Evolutionary conservation across 2,888 invertebrate genomes (phyloP).

Genomic region (Bhutanitis thaidina): DNA sequence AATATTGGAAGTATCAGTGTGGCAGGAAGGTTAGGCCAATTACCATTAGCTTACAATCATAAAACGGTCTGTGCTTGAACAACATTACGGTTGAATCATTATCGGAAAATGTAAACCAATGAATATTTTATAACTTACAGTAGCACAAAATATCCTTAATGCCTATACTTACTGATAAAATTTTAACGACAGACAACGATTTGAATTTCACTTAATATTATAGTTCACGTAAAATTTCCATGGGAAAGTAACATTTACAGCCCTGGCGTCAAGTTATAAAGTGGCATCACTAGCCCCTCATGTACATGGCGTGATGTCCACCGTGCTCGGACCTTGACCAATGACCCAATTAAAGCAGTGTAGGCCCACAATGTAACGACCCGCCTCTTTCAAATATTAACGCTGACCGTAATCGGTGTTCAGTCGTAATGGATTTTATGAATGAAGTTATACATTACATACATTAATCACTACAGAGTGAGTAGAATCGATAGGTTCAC

Average conservation of each 20-base stretch:
- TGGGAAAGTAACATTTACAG: background rate
- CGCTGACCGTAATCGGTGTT: slow-evolving; percentile 35
- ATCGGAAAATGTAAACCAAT: background rate
- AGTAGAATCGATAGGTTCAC: background rate
- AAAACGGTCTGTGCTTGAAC: background rate
- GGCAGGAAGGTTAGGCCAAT: background rate
- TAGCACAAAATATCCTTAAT: background rate
- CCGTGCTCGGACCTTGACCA: slow-evolving; percentile 35
- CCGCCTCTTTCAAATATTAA: slow-evolving; percentile 42
- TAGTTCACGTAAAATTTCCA: background rate
- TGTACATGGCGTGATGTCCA: slow-evolving; percentile 3
- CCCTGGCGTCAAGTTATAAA: slow-evolving; percentile 4
- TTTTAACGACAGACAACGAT: background rate
- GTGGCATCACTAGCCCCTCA: slow-evolving; percentile 1
- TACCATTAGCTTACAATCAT: background rate
- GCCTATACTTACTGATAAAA: background rate
- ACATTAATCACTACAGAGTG: slow-evolving; percentile 21
- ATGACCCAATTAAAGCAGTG: slow-evolving; percentile 34
- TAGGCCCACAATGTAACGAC: slow-evolving; percentile 1
- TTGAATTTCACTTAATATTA: slow-evolving; percentile 7
- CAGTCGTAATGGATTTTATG: slow-evolving; percentile 30
- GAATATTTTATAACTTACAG: background rate
- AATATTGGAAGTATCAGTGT: too few relatives aligned
- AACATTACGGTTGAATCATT: background rate
- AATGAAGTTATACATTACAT: slow-evolving; percentile 28